Conservation (phyloP, 2,888 invertebrate species). For the Drosophila phalerata region DNA sequence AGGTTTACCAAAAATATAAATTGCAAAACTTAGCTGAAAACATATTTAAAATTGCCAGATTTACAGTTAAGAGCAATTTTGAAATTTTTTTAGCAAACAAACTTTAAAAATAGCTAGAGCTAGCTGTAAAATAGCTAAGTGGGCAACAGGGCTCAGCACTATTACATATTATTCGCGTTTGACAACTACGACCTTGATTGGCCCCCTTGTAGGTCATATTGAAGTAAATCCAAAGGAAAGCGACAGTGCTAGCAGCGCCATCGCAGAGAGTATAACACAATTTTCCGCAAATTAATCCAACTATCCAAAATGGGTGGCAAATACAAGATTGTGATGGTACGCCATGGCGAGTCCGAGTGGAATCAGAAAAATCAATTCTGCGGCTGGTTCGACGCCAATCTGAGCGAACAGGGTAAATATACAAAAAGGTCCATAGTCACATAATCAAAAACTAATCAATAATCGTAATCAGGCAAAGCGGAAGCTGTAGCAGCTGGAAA, state of each 20-base stretch:
- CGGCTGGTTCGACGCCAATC: conserved; percentile 91
- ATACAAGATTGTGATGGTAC: conserved; percentile 91
- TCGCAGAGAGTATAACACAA: conserved; percentile 53
- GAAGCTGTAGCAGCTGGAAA: conserved; percentile 89
- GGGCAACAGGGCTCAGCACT: too few species aligned
- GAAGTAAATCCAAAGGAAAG: conserved; percentile 55
- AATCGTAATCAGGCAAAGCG: conserved; percentile 75
- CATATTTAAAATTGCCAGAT: too few species aligned
- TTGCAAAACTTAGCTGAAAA: too few species aligned
- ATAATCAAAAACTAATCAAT: conserved; percentile 22
- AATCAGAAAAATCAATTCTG: conserved; percentile 91
- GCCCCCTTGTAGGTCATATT: conserved; percentile 74
- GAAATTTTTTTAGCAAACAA: too few species aligned
- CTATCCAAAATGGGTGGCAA: conserved; percentile 85
- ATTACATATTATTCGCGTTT: conserved; percentile 20
- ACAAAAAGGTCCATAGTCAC: conserved; percentile 1
- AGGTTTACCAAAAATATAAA: too few species aligned
- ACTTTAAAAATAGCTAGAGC: too few species aligned
- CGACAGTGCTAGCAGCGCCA: conserved; percentile 67
- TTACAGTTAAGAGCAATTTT: too few species aligned
- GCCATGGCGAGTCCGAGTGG: conserved; percentile 92
- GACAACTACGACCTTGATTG: conserved; percentile 71
- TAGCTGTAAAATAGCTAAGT: too few species aligned
- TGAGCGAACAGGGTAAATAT: conserved; percentile 89
- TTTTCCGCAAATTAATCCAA: conserved; percentile 65